Conservation (phyloP, 2,888 invertebrate genomes). For the Plutella xylostella region DNA sequence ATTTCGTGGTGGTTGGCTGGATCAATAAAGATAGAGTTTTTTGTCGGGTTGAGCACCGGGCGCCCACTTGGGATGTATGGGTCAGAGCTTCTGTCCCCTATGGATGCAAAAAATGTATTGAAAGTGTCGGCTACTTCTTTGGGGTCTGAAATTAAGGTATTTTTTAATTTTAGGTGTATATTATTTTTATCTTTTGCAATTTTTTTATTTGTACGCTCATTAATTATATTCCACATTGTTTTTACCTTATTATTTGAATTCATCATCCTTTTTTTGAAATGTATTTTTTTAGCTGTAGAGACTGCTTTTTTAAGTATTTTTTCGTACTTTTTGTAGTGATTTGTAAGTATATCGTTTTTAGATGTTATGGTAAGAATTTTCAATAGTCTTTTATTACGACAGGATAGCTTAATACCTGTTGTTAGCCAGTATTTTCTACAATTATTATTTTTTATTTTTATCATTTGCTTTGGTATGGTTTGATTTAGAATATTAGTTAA, state of each 20-base stretch:
- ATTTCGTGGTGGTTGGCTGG: not conserved
- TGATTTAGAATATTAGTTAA: constrained; percentile 7
- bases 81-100: not conserved
- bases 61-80: not conserved
- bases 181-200: not conserved
- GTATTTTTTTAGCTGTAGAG: constrained; percentile 9
- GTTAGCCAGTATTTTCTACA: constrained; percentile 9
- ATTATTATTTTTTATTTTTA: constrained; percentile 6
- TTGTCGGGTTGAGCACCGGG: not conserved
- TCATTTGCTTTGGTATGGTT: constrained; percentile 10
- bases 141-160: not conserved
- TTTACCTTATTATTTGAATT: constrained; percentile 10
- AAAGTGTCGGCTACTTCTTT: not conserved
- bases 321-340: constrained; percentile 14
- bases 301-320: constrained; percentile 12
- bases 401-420: constrained; percentile 13
- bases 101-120: not conserved
- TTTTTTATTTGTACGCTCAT: constrained; percentile 10
- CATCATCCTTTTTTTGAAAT: constrained; percentile 8
- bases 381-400: constrained; percentile 14
- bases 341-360: constrained; percentile 4
- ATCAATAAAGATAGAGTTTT: not conserved
- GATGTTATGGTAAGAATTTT: constrained; percentile 9
- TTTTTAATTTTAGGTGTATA: too few species aligned
- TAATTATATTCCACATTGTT: constrained; percentile 16